Base-by-base conservation (phyloP, 2,888 invertebrate species). In the Erebia epiphron region DNA sequence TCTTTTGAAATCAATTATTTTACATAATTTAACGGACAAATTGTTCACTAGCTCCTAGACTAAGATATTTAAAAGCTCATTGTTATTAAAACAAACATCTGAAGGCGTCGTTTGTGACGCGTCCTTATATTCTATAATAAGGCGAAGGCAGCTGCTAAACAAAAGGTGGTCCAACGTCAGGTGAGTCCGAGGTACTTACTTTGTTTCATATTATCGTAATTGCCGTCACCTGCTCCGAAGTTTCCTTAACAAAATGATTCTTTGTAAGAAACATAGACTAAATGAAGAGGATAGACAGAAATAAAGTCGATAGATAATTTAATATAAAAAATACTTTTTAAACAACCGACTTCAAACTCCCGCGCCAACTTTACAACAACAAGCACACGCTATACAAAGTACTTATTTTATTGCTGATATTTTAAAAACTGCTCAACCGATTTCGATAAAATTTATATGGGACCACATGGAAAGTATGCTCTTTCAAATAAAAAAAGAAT, bases 101-200 rank as follows among this genome's bases (percentile, higher is more conserved):
- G 77, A 81, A 76, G 21, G 84, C 84, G 86, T 89, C 86, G 83
- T 89, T 88, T 86, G 88, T 85, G 87, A 88, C 89, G 86, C 86
- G 84, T 84, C 79, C 79, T 72, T 78, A 77, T 63, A 54, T 64
- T 60, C 73, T 78, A 77, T 66, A 54, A 67, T 60, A 78, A 82
- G 79, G 86, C 90, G 90, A 78, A 82, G 80, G 86, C 91, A 91
- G 90, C 85, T 92, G 91, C 80, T 68, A 62, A 43, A 64, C 56
- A 66, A 75, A 78, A 82, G 81, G 78, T 78, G 79, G 75, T 70
- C 73, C 65, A 14, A 16, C 14, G 78, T 77, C 81, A 83, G 83
- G 82, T 83, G 79, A 76, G 77, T 75, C 76, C 77, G 16, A 56
- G 56, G 43, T 41, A 56, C 58, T 58, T 57, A 58, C 76, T 78